Evolutionary conservation across 2,113 vertebrate species (phyloP).

Genomic region (Oryzias curvinotus): DNA sequence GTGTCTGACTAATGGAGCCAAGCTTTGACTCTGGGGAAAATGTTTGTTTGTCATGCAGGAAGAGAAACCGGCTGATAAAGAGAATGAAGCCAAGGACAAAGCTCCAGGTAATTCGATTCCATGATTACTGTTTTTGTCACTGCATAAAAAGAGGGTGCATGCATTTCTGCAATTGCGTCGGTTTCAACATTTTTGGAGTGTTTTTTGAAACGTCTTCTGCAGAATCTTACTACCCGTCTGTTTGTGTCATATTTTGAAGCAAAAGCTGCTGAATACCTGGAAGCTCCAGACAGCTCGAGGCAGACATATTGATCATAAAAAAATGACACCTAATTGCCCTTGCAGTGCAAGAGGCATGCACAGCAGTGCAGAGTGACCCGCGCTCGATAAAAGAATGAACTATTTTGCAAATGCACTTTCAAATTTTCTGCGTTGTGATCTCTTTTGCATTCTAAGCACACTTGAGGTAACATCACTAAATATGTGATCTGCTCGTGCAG

Average conservation of each 20-base stretch:
- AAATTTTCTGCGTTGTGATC: no score
- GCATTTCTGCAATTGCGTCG: no score
- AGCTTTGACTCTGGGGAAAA: constrained; percentile 34
- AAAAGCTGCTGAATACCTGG: background rate
- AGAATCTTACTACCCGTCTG: background rate
- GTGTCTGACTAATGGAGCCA: constrained; percentile 18
- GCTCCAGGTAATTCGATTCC: constrained; percentile 52
- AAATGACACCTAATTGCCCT: background rate
- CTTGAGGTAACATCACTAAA: no score
- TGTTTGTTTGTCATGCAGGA: constrained; percentile 53
- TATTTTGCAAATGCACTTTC: background rate
- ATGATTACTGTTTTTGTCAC: no score
- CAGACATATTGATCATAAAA: background rate
- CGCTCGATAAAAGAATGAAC: background rate
- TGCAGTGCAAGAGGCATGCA: background rate
- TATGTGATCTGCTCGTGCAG: no score
- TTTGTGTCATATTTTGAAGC: background rate
- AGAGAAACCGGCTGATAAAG: constrained; percentile 57
- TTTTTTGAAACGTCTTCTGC: background rate
- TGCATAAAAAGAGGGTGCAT: no score
- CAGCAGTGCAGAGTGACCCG: background rate
- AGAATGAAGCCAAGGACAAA: constrained; percentile 62
- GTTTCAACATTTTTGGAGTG: no score
- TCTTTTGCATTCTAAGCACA: no score
- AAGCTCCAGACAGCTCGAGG: background rate